A percentile compares a stretch with the other conserved stretches of the same genome.
Conservation (phyloP, 2,113 vertebrate genomes). For the Apodemus speciosus region DNA sequence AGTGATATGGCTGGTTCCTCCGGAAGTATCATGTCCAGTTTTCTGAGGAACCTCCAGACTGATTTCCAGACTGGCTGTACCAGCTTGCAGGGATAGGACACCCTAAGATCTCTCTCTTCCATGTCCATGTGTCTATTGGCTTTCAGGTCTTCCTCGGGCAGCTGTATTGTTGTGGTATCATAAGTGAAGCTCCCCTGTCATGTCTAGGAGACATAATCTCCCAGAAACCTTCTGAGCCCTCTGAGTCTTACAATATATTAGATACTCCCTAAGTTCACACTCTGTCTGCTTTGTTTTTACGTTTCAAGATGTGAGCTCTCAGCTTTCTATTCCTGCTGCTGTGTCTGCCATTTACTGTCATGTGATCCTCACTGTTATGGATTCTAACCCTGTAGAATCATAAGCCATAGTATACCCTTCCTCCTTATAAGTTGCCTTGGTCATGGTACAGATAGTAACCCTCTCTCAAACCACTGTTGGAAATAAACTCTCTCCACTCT, state of each 20-base stretch:
- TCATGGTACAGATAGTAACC: not conserved
- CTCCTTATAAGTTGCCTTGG: not conserved
- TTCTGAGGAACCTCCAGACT: no score
- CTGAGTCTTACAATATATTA: not conserved
- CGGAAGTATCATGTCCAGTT: no score
- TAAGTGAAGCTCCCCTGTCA: not conserved
- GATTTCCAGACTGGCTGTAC: no score
- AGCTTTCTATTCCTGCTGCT: not conserved
- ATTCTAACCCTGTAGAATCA: not conserved
- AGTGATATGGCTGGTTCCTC: no score
- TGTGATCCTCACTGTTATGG: not conserved
- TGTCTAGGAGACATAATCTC: not conserved
- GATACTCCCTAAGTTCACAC: not conserved
- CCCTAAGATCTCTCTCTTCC: not conserved
- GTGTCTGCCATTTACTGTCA: not conserved
- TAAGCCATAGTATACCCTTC: not conserved
- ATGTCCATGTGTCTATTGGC: not conserved
- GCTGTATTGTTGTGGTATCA: not conserved
- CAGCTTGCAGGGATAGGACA: no score
- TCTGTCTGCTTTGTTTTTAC: not conserved
- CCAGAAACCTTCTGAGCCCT: not conserved
- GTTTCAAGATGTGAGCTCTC: not conserved
- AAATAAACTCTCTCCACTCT: not conserved
- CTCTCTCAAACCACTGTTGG: not conserved
- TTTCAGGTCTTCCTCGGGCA: not conserved